phyloP scores from a whole-genome alignment of 2,888 invertebrate genomes.

The Troglohyphantes excavatus region DNA sequence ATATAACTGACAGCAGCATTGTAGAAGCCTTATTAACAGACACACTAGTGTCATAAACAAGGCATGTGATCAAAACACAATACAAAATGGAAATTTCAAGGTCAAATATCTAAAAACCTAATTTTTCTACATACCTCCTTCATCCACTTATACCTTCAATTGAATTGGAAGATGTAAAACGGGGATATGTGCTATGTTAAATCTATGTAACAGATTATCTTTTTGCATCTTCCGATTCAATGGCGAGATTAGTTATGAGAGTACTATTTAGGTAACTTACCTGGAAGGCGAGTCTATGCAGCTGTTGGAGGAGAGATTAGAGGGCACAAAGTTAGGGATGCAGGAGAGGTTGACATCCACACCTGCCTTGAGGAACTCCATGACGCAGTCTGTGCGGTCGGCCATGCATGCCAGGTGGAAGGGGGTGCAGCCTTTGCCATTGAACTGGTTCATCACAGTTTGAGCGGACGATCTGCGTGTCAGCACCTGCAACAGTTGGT shows the following conservation, averaged over 20 bases:
- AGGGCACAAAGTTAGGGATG: constrained; percentile 17
- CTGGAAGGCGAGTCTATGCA: constrained; percentile 60
- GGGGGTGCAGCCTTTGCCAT: constrained; percentile 85
- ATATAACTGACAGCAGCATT: background rate
- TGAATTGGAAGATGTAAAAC: too few species aligned
- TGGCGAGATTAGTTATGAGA: too few species aligned
- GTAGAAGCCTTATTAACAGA: too few species aligned
- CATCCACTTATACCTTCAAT: too few species aligned
- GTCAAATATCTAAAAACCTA: too few species aligned
- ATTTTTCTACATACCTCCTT: too few species aligned
- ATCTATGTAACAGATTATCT: too few species aligned
- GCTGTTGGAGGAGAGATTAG: constrained; percentile 25
- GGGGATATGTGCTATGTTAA: too few species aligned
- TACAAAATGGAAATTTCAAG: too few species aligned
- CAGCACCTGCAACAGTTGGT: constrained; percentile 81
- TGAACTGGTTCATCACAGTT: constrained; percentile 88
- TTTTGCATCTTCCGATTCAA: too few species aligned
- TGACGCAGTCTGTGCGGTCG: constrained; percentile 90
- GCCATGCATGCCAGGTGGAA: constrained; percentile 84
- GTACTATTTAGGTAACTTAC: too few species aligned
- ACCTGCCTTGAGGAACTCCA: constrained; percentile 90
- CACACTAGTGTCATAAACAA: too few species aligned
- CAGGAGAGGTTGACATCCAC: constrained; percentile 89
- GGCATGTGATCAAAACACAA: background rate
- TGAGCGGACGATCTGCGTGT: constrained; percentile 81